A percentile compares a stretch with the other conserved stretches of the same genome.
Evolutionary conservation across 2,888 invertebrate species (phyloP).

Genomic region (Gasteruption jaculator): DNA sequence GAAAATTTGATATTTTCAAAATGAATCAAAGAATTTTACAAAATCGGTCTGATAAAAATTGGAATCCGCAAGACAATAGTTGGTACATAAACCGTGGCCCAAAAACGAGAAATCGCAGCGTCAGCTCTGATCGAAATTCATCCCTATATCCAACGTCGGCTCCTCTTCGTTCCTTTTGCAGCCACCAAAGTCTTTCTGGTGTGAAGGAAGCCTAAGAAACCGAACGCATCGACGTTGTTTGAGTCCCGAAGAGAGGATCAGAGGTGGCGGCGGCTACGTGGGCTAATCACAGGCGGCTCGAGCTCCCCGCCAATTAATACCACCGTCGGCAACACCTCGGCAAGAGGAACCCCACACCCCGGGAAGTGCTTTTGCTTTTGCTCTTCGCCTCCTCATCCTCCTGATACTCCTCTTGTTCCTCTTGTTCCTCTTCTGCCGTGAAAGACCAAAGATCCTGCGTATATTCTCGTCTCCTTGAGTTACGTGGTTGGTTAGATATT

Average conservation of each 20-base stretch:
- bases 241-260: conserved; percentile 27
- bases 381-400: conserved; percentile 19
- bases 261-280: conserved; percentile 33
- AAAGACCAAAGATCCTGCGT: no score
- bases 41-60: neutral
- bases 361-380: conserved; percentile 15
- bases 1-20: neutral
- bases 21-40: neutral
- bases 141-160: no score
- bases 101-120: no score
- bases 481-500: no score
- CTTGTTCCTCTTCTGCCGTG: conserved; percentile 12
- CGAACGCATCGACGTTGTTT: no score
- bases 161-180: no score
- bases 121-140: no score
- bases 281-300: conserved; percentile 40
- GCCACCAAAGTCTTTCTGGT: conserved; percentile 8
- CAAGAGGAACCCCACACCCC: conserved; percentile 19
- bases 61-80: no score
- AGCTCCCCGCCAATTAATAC: conserved; percentile 46
- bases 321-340: conserved; percentile 45
- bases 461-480: no score
- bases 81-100: no score
- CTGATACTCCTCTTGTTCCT: conserved; percentile 20
- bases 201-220: conserved; percentile 10